Evolutionary conservation across 2,888 invertebrate genomes (phyloP).

Genomic region (Colostygia pectinataria): DNA sequence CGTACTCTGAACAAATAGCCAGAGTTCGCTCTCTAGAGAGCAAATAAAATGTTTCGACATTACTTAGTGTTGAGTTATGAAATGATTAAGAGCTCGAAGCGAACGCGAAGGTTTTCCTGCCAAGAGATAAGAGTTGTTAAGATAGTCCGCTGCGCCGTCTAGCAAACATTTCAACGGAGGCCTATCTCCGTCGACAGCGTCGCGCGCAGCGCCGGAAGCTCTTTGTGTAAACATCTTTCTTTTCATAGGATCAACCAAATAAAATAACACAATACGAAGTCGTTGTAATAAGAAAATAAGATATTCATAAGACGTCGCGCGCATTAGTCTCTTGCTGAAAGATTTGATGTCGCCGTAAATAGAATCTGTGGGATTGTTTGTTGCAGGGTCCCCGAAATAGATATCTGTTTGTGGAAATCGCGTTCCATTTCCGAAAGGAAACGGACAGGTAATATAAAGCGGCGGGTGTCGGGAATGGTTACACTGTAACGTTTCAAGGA

Average conservation of each 20-base stretch:
- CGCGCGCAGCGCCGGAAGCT: slow-evolving; percentile 30
- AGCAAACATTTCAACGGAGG: slow-evolving; percentile 46
- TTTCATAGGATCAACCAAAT: slow-evolving; percentile 38
- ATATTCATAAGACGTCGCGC: slow-evolving; percentile 61
- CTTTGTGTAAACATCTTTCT: slow-evolving; percentile 43
- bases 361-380: slow-evolving; percentile 42
- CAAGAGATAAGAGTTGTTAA: slow-evolving; percentile 53
- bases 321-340: slow-evolving; percentile 53
- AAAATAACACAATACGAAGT: slow-evolving; percentile 50
- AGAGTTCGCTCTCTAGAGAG: slow-evolving; percentile 37
- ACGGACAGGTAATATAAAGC: slow-evolving; percentile 47
- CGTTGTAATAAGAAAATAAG: slow-evolving; percentile 61
- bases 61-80: slow-evolving; percentile 44
- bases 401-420: slow-evolving; percentile 38
- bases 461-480: slow-evolving; percentile 51
- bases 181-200: slow-evolving; percentile 41
- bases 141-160: slow-evolving; percentile 43
- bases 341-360: slow-evolving; percentile 58
- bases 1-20: slow-evolving; percentile 35
- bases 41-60: slow-evolving; percentile 44
- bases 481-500: slow-evolving; percentile 56
- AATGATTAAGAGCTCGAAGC: slow-evolving; percentile 43
- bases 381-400: slow-evolving; percentile 33
- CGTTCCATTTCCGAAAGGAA: slow-evolving; percentile 44
- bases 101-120: slow-evolving; percentile 40